These are phyloP conservation scores for Characodon lateralis DNA, from an alignment of 2,797 vertebrate species.

Conservation along the genomic window DNA sequence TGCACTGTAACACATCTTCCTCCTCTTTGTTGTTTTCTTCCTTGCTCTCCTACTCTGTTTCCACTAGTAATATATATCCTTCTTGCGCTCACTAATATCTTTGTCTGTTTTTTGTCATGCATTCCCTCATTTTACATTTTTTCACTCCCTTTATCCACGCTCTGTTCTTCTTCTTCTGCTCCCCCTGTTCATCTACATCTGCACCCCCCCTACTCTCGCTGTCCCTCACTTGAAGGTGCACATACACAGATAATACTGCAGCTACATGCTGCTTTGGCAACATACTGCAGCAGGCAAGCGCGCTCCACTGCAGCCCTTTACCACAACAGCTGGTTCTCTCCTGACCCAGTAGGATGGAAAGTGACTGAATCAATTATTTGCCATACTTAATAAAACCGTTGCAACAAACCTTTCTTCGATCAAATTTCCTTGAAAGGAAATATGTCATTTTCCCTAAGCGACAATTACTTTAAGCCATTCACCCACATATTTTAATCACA, in stretches of 20 bases:
- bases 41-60: constrained; percentile 23
- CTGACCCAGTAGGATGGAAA: constrained; percentile 63
- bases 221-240: constrained; percentile 61
- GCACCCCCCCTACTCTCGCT: constrained; percentile 40
- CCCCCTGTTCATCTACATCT: constrained; percentile 67
- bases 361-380: constrained; percentile 30
- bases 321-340: constrained; percentile 66
- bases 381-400: constrained; percentile 15
- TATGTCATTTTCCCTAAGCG: constrained; percentile 9
- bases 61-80: constrained; percentile 34
- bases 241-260: constrained; percentile 74
- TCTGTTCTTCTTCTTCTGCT: constrained; percentile 48
- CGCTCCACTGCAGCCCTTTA: constrained; percentile 62
- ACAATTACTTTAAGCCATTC: constrained; percentile 28
- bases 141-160: constrained; percentile 39
- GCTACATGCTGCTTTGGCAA: constrained; percentile 73
- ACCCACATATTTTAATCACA: constrained; percentile 34
- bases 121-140: constrained; percentile 57
- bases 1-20: constrained; percentile 66
- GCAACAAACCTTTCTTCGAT: constrained; percentile 1
- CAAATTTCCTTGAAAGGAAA: constrained; percentile 11
- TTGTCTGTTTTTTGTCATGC: constrained; percentile 70
- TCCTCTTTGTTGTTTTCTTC: constrained; percentile 38
- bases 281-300: constrained; percentile 70
- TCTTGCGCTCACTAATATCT: constrained; percentile 48